A percentile compares a stretch with the other conserved stretches of the same genome.
Conservation (phyloP, 2,797 vertebrate species). For the Lacerta bilineata region DNA sequence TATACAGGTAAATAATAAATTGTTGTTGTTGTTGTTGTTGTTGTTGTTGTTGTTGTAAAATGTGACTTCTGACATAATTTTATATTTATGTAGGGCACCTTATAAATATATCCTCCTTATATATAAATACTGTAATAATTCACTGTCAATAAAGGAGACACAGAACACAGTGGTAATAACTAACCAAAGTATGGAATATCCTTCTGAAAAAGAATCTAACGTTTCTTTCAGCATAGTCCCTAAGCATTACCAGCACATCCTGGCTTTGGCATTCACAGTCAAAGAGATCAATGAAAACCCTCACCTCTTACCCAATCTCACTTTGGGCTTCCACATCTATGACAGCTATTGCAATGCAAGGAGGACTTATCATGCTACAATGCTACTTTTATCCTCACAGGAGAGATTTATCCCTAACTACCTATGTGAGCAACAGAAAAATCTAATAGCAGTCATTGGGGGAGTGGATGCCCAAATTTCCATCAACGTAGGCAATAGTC, state of each 20-base stretch:
- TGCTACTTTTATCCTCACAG: not conserved
- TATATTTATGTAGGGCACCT: no score
- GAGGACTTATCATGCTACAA: not conserved
- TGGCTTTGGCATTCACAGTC: constrained; percentile 4
- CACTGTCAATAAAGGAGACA: not conserved
- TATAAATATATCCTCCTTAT: no score
- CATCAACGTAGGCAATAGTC: not conserved
- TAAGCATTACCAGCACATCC: constrained; percentile 24
- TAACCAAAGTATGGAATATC: not conserved
- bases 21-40: no score
- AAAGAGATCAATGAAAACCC: constrained; percentile 11
- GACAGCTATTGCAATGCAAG: constrained; percentile 4
- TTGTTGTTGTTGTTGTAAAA: no score
- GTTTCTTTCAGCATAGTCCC: not conserved
- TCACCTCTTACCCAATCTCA: constrained; percentile 15
- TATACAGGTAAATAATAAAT: no score
- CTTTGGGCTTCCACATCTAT: constrained; percentile 9
- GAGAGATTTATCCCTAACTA: not conserved
- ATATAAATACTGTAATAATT: no score
- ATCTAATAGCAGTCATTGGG: constrained; percentile 8
- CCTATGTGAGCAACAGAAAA: not conserved
- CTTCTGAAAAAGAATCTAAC: not conserved
- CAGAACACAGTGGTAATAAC: not conserved
- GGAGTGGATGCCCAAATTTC: not conserved
- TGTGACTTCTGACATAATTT: not conserved